Evolutionary conservation across 1,140 invertebrate species (phyloP).

Genomic region (Tigriopus japonicus): DNA sequence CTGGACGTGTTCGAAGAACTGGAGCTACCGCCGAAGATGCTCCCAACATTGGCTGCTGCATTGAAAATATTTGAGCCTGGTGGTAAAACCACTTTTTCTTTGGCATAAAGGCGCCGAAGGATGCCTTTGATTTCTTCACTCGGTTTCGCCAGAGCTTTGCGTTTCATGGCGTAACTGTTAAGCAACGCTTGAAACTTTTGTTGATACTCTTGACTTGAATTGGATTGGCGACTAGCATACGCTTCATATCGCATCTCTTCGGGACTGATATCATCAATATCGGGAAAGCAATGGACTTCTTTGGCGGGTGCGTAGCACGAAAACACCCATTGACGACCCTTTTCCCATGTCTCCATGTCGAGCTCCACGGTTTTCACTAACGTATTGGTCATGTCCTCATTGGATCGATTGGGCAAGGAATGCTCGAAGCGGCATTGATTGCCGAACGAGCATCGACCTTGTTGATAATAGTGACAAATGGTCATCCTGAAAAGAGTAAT

Average conservation of each 20-base stretch:
- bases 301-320: slow-evolving; percentile 7
- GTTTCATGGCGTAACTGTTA: neutral
- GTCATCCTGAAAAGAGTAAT: neutral
- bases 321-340: slow-evolving; percentile 9
- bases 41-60: neutral
- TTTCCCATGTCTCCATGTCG: slow-evolving; percentile 4
- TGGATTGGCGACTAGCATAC: neutral
- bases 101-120: neutral
- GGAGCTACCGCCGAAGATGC: neutral
- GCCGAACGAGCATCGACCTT: neutral
- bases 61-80: neutral
- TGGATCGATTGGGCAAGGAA: neutral
- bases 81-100: neutral
- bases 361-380: slow-evolving; percentile 8
- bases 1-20: neutral
- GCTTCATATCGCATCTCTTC: slow-evolving; percentile 7
- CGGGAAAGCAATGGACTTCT: slow-evolving; percentile 6
- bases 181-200: neutral
- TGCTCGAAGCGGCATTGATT: neutral
- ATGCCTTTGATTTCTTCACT: neutral
- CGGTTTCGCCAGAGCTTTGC: neutral
- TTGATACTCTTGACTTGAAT: neutral
- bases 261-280: slow-evolving; percentile 6
- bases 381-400: neutral
- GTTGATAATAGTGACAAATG: neutral